Evolutionary conservation across 2,797 vertebrate genomes (phyloP).

Genomic region (Jordanella pulchra): DNA sequence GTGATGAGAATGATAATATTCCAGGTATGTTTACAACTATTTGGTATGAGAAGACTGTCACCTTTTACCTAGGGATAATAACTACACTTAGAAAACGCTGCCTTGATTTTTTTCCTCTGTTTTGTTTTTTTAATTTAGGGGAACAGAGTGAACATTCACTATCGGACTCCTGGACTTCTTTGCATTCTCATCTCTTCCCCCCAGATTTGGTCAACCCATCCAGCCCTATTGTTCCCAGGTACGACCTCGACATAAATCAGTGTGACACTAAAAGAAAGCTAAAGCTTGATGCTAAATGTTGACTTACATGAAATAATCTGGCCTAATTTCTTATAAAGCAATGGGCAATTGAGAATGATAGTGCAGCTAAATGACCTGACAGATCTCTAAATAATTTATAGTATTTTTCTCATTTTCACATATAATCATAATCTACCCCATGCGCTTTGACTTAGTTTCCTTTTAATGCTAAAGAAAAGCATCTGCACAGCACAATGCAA

Average conservation of each 20-base stretch:
- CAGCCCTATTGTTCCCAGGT: slow-evolving; percentile 50
- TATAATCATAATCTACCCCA: too few relatives aligned
- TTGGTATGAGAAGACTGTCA: background rate
- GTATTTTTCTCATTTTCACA: too few relatives aligned
- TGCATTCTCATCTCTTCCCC: slow-evolving; percentile 73
- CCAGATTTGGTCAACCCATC: slow-evolving; percentile 70
- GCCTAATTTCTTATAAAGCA: background rate
- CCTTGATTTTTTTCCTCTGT: slow-evolving; percentile 28
- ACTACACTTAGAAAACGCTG: background rate
- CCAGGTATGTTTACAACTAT: slow-evolving; percentile 52
- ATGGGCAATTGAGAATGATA: background rate
- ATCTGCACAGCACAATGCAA: too few relatives aligned
- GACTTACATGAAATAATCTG: background rate
- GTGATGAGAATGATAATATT: slow-evolving; percentile 75
- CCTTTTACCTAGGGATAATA: background rate
- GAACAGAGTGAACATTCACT: slow-evolving; percentile 65
- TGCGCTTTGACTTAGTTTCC: too few relatives aligned
- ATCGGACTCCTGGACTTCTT: slow-evolving; percentile 75
- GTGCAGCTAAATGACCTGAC: background rate
- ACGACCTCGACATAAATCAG: background rate
- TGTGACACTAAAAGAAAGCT: background rate
- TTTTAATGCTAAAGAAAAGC: too few relatives aligned
- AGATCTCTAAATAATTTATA: too few relatives aligned
- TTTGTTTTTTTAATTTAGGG: too few relatives aligned
- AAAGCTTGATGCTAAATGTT: background rate